Evolutionary conservation across 2,113 vertebrate genomes (phyloP).

Genomic region (Salminus brasiliensis): DNA sequence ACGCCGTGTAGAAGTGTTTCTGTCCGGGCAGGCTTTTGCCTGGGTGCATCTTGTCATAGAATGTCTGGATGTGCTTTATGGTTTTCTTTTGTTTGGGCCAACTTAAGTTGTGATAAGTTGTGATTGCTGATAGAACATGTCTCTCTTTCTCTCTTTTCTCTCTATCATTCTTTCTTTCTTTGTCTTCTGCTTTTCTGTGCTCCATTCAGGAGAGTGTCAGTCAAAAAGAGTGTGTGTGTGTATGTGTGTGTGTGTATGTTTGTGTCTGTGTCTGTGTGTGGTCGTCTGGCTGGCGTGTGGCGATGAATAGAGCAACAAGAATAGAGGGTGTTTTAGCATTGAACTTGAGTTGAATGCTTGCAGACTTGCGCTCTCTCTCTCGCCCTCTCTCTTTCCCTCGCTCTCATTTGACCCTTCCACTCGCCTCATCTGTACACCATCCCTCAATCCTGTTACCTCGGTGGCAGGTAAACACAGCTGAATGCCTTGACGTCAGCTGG

Average conservation of each 20-base stretch:
- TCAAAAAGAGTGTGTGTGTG: background rate
- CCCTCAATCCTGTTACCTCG: background rate
- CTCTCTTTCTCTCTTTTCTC: conserved; percentile 1
- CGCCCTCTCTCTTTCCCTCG: background rate
- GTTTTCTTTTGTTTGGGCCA: conserved; percentile 56
- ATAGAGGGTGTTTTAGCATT: conserved; percentile 34
- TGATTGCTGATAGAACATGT: conserved; percentile 63
- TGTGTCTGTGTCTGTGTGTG: background rate
- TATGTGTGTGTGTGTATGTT: background rate
- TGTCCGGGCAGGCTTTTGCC: background rate
- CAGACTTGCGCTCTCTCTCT: background rate
- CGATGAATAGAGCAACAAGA: conserved; percentile 27
- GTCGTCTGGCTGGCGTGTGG: background rate
- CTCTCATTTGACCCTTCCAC: conserved; percentile 32
- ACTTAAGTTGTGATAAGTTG: conserved; percentile 64
- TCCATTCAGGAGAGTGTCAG: conserved; percentile 37
- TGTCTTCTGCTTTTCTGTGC: background rate
- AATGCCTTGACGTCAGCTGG: conserved; percentile 39
- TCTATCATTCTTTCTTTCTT: background rate
- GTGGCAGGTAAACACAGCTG: conserved; percentile 43
- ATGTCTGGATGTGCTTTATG: conserved; percentile 46
- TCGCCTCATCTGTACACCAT: background rate
- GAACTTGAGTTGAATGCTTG: conserved; percentile 20
- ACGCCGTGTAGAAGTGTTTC: background rate
- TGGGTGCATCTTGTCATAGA: conserved; percentile 8